These are phyloP conservation scores for Hirundichthys speculiger DNA, from an alignment of 2,113 vertebrate species.

Conservation along the genomic window DNA sequence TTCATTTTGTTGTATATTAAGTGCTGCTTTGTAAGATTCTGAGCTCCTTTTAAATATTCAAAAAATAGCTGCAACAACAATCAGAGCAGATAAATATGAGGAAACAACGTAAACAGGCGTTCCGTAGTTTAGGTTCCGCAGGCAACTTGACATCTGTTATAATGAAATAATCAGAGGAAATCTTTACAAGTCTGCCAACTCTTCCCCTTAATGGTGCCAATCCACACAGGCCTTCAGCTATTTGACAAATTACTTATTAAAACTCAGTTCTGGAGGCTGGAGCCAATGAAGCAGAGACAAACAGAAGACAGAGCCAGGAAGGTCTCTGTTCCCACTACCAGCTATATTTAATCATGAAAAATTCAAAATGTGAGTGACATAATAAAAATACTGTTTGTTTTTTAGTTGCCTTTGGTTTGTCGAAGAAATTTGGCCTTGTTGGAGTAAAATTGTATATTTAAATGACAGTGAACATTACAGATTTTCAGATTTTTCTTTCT, in stretches of 20 bases:
- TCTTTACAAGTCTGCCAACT: conserved; percentile 36
- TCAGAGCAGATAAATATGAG: neutral
- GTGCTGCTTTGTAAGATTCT: neutral
- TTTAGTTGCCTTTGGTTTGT: no score
- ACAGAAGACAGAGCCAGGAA: conserved; percentile 19
- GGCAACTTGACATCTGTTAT: conserved; percentile 28
- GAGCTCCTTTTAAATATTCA: neutral
- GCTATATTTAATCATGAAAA: conserved; percentile 20
- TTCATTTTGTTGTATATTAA: no score
- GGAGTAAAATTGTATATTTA: no score
- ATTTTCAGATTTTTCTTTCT: no score
- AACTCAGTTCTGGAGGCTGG: conserved; percentile 30
- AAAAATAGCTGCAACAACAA: neutral
- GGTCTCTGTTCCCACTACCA: conserved; percentile 9
- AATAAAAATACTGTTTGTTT: no score
- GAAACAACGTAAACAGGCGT: neutral
- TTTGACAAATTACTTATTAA: conserved; percentile 57
- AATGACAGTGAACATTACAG: no score
- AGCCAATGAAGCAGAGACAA: conserved; percentile 30
- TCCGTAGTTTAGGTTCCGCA: conserved; percentile 6
- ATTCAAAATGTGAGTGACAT: no score
- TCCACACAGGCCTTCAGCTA: conserved; percentile 61
- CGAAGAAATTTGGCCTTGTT: no score
- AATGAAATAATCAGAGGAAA: conserved; percentile 47
- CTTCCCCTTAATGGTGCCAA: conserved; percentile 39